Evolutionary conservation across 2,113 vertebrate species (phyloP).

Genomic region (Verasper variegatus): DNA sequence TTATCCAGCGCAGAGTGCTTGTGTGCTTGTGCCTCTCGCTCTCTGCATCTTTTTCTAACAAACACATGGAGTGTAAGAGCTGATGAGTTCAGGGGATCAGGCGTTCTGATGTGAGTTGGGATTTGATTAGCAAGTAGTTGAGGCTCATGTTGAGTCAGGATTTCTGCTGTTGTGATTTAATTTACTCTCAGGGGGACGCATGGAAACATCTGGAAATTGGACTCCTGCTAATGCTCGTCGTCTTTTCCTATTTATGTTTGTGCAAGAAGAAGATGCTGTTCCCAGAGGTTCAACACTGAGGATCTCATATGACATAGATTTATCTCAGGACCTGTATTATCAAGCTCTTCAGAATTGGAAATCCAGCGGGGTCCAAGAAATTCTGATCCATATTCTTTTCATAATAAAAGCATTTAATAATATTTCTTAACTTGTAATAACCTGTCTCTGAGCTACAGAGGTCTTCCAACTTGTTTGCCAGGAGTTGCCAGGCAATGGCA

Average conservation of each 20-base stretch:
- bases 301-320: neutral
- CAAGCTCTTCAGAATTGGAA: neutral
- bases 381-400: no score
- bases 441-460: neutral
- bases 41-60: neutral
- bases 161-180: neutral
- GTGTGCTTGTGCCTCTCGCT: neutral
- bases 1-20: neutral
- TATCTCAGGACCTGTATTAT: neutral
- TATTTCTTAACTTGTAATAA: no score
- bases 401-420: no score
- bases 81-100: slow-evolving; percentile 20
- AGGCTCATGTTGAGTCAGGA: neutral
- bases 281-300: no score
- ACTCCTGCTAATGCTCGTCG: neutral
- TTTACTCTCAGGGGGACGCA: neutral
- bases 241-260: neutral
- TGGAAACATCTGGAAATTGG: neutral
- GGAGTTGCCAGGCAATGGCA: neutral
- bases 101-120: neutral
- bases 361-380: neutral
- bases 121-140: slow-evolving; percentile 4
- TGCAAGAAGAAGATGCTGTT: neutral
- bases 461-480: no score
- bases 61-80: neutral